Percentiles rank a stretch among this genome's conserved stretches.
Evolutionary conservation across 2,113 vertebrate species (phyloP).

Genomic region (Aplodontia rufa): DNA sequence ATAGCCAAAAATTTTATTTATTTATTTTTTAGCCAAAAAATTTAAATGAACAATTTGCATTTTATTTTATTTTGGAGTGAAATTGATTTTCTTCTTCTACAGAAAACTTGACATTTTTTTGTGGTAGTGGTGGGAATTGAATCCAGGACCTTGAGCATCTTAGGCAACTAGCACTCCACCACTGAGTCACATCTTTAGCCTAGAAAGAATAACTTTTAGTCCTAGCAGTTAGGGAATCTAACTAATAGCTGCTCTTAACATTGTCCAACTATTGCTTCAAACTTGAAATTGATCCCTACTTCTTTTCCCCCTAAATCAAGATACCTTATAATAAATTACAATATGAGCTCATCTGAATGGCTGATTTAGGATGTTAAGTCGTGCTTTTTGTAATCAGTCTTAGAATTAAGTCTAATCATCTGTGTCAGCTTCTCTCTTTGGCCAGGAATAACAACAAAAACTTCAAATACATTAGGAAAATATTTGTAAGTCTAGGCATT

Average conservation of each 20-base stretch:
- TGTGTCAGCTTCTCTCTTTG: not conserved
- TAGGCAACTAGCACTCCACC: too few species aligned
- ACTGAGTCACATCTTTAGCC: too few species aligned
- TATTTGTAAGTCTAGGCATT: not conserved
- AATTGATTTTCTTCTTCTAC: slow-evolving; percentile 1
- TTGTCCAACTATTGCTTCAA: not conserved
- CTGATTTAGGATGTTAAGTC: not conserved
- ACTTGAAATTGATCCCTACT: not conserved
- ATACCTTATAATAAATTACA: not conserved
- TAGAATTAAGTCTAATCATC: not conserved
- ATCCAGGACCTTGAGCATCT: too few species aligned
- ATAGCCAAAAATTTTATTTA: not conserved
- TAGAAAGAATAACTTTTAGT: not conserved
- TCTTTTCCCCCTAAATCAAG: not conserved
- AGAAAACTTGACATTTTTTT: not conserved
- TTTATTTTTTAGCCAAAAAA: too few species aligned
- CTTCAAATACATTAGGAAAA: not conserved
- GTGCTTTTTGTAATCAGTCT: not conserved
- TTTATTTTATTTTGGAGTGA: not conserved
- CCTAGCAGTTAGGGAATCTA: not conserved
- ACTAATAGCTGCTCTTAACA: not conserved
- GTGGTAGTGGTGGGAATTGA: too few species aligned
- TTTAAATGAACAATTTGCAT: not conserved
- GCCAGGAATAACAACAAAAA: not conserved
- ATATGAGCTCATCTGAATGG: not conserved